These are phyloP conservation scores for Menidia menidia DNA, from an alignment of 2,797 vertebrate genomes.

Conservation along the genomic window DNA sequence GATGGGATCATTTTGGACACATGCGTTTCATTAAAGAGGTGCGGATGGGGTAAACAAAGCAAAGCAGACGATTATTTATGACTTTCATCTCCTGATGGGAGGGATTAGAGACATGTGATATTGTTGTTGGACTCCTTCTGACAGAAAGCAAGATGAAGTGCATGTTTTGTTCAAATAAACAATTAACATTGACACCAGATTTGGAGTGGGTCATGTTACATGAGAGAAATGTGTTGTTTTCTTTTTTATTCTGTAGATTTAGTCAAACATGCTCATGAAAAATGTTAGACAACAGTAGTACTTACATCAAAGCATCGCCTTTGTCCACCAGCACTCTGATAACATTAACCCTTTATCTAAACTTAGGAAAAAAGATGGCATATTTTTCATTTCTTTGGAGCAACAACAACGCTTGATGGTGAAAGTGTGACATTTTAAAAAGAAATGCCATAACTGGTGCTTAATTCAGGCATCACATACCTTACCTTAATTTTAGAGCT, in stretches of 20 bases:
- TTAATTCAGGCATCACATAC: too few relatives aligned
- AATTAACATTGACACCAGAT: slow-evolving; percentile 13
- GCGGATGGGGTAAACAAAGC: slow-evolving; percentile 48
- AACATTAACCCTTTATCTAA: too few relatives aligned
- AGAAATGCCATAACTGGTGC: too few relatives aligned
- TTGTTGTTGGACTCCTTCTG: slow-evolving; percentile 50
- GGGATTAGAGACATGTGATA: slow-evolving; percentile 18
- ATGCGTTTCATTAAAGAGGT: slow-evolving; percentile 27
- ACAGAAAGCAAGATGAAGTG: slow-evolving; percentile 36
- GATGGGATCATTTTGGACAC: slow-evolving; percentile 26
- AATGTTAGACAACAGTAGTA: slow-evolving; percentile 5
- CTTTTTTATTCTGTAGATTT: neutral
- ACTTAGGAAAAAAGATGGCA: too few relatives aligned
- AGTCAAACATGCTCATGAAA: slow-evolving; percentile 16
- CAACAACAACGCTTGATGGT: too few relatives aligned
- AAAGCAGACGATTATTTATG: slow-evolving; percentile 51
- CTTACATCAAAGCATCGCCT: neutral
- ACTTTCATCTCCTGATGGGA: slow-evolving; percentile 49
- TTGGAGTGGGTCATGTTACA: slow-evolving; percentile 1
- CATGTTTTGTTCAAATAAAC: slow-evolving; percentile 30
- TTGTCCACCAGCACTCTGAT: slow-evolving; percentile 3
- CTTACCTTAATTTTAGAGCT: too few relatives aligned
- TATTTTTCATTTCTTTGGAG: too few relatives aligned
- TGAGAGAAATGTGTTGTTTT: slow-evolving; percentile 1
- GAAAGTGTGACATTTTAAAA: too few relatives aligned